A percentile compares a stretch with the other conserved stretches of the same genome.
Evolutionary conservation across 1,140 invertebrate species (phyloP).

Genomic region (Proctacanthus coquilletti): DNA sequence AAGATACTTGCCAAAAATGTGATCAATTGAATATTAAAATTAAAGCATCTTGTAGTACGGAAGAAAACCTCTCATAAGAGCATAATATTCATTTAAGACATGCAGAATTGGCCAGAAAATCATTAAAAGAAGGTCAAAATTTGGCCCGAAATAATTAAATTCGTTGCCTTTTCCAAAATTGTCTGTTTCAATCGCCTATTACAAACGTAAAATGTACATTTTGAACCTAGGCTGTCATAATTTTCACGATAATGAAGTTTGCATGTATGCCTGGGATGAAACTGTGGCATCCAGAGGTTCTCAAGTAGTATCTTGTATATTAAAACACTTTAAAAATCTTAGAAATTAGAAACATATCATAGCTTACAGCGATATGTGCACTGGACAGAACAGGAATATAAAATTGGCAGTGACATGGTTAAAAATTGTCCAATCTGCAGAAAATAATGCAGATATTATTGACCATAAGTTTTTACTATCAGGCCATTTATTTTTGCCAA

Average conservation of each 20-base stretch:
- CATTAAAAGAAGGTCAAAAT: too few species aligned
- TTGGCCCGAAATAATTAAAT: too few species aligned
- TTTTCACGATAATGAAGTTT: conserved; percentile 3
- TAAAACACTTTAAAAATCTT: conserved; percentile 5
- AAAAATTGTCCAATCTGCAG: conserved; percentile 13
- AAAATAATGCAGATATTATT: conserved; percentile 15
- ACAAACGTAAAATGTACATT: too few species aligned
- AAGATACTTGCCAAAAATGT: too few species aligned
- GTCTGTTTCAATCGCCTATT: too few species aligned
- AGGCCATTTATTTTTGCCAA: conserved; percentile 15
- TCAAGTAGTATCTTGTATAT: too few species aligned
- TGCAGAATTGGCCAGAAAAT: too few species aligned
- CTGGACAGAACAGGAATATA: conserved; percentile 19
- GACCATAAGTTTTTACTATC: conserved; percentile 18
- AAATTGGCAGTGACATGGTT: conserved; percentile 17
- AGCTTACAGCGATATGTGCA: conserved; percentile 17
- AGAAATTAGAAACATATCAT: conserved; percentile 14
- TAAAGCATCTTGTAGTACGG: too few species aligned
- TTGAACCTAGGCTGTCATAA: conserved; percentile 1
- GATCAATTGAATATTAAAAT: too few species aligned
- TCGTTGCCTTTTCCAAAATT: too few species aligned
- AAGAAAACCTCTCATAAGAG: too few species aligned
- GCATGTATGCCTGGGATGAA: conserved; percentile 4
- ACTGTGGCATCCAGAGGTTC: conserved; percentile 2
- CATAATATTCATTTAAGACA: too few species aligned